These are phyloP conservation scores for Meloidogyne exigua DNA, from an alignment of 1,140 invertebrate genomes.

Conservation along the genomic window DNA sequence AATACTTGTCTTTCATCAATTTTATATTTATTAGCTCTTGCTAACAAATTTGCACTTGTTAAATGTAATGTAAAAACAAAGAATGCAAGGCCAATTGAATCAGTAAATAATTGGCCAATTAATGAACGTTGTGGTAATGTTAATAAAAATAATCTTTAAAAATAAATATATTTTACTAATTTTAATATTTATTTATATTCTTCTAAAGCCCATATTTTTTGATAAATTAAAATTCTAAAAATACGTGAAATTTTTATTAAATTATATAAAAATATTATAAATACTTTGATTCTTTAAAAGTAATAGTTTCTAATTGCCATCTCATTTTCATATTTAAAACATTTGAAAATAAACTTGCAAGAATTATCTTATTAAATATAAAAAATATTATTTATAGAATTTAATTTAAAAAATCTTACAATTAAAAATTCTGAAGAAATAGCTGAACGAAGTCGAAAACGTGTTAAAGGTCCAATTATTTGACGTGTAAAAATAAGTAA, in stretches of 20 bases:
- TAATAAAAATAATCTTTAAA: constrained; percentile 12
- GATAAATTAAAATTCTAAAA: too few relatives aligned
- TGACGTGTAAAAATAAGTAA: constrained; percentile 44
- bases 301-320: constrained; percentile 39
- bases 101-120: constrained; percentile 13
- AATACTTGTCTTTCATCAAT: constrained; percentile 40
- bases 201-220: too few relatives aligned
- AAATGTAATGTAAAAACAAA: constrained; percentile 38
- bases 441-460: constrained; percentile 33
- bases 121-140: constrained; percentile 7
- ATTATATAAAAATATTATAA: neutral
- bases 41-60: constrained; percentile 27
- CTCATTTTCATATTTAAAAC: constrained; percentile 27
- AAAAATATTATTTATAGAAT: neutral
- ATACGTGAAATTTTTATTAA: too few relatives aligned
- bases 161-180: constrained; percentile 7
- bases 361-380: constrained; percentile 39
- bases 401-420: constrained; percentile 15
- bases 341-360: constrained; percentile 39
- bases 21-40: constrained; percentile 41
- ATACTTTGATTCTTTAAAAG: constrained; percentile 20
- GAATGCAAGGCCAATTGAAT: constrained; percentile 42
- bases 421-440: constrained; percentile 51
- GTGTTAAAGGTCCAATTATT: constrained; percentile 42
- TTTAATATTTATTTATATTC: too few relatives aligned